Evolutionary conservation across 2,888 invertebrate genomes (phyloP), one percentile per base, ranked within the genome.

Genomic region (Hanleya hanleyi): DNA sequence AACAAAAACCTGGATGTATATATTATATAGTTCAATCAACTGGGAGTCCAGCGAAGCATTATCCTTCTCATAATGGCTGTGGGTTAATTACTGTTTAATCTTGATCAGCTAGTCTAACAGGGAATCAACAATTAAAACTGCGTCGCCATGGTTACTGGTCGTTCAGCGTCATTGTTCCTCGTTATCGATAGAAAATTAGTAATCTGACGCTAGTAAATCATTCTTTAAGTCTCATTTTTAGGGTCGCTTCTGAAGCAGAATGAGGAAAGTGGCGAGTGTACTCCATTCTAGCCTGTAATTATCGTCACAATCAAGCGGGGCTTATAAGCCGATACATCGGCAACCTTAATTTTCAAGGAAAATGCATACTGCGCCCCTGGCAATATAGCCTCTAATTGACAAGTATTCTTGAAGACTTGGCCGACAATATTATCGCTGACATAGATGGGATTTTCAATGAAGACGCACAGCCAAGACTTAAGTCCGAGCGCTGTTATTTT

Each of bases 201-300:
- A 47, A 47, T 47, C 47, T 47, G 22, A 47, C 22, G 47, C 22
- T 47, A n/a, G n/a, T 22, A 47, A 18, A 47, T 47, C n/a, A 22
- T 47, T n/a, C 47, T 47, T 47, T 47, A 22, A 22, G 22, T 47
- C 47, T 22, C 47, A 47, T 47, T 47, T 47, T 47, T 18, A 47
- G 47, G n/a, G 47, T 47, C 47, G n/a, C n/a, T n/a, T n/a, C n/a
- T n/a, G n/a, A n/a, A n/a, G n/a, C n/a, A n/a, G n/a, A n/a, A n/a
- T n/a, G n/a, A n/a, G n/a, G n/a, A n/a, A n/a, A n/a, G n/a, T n/a
- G n/a, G n/a, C n/a, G n/a, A n/a, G n/a, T n/a, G n/a, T n/a, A n/a
- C n/a, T n/a, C n/a, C n/a, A n/a, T n/a, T n/a, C 57, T 57, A 57
- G 57, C 57, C 57, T 57, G 57, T 32, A 57, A 57, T 57, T 57